A percentile compares a stretch with the other conserved stretches of the same genome.
These are phyloP conservation scores for Scelioninae gen. 2 DNA, from an alignment of 2,888 invertebrate genomes.

Conservation along the genomic window DNA sequence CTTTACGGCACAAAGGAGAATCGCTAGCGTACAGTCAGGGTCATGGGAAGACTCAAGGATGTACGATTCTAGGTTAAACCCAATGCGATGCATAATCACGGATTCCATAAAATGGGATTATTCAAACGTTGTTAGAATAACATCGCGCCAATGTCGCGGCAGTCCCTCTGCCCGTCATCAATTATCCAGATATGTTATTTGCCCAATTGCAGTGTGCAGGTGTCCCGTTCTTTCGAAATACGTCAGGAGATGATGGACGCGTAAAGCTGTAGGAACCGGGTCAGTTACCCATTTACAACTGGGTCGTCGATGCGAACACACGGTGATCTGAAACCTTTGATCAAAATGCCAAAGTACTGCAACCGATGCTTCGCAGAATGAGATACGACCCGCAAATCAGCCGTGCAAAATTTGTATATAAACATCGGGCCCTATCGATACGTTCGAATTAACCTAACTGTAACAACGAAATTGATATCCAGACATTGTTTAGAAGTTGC, in stretches of 20 bases:
- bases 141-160: constrained; percentile 2
- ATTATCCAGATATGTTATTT: constrained; percentile 46
- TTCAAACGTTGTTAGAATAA: constrained; percentile 33
- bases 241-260: constrained; percentile 68
- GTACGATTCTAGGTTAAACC: constrained; percentile 49
- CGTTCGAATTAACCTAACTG: constrained; percentile 30
- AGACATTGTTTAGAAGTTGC: constrained; percentile 29
- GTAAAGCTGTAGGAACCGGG: constrained; percentile 68
- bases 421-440: constrained; percentile 17
- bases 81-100: constrained; percentile 21
- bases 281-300: constrained; percentile 74
- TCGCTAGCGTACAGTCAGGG: constrained; percentile 47
- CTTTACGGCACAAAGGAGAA: constrained; percentile 40
- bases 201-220: constrained; percentile 54
- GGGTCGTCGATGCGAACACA: constrained; percentile 66
- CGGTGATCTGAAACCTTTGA: constrained; percentile 55
- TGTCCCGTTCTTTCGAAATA: constrained; percentile 67
- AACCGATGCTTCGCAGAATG: constrained; percentile 36
- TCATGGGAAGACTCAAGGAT: constrained; percentile 49
- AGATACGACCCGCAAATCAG: constrained; percentile 35
- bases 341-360: constrained; percentile 50
- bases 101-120: constrained; percentile 28
- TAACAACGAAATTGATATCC: constrained; percentile 31
- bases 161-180: constrained; percentile 30
- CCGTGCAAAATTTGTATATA: constrained; percentile 36